Evolutionary conservation across 2,797 vertebrate genomes (phyloP).

Genomic region (Diplodus sargus): DNA sequence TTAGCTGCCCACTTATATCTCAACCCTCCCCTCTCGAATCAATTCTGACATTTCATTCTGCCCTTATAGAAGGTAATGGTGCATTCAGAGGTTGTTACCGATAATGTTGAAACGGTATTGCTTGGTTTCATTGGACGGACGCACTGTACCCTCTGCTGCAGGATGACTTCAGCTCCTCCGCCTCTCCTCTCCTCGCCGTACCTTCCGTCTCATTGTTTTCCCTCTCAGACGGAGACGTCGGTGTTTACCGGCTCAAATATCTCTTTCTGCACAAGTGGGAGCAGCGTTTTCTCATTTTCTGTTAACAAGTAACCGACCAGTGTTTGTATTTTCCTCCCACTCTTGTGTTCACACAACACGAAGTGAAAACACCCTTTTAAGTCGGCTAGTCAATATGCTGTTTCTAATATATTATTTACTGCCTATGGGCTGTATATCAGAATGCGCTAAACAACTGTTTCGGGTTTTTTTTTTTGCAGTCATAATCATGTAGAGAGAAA

Average conservation of each 20-base stretch:
- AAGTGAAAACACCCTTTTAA: slow-evolving; percentile 75
- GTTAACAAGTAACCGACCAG: slow-evolving; percentile 68
- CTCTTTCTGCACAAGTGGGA: slow-evolving; percentile 50
- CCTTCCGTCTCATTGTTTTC: slow-evolving; percentile 20
- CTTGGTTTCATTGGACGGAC: slow-evolving; percentile 73
- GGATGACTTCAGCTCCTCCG: slow-evolving; percentile 35
- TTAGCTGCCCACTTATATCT: slow-evolving; percentile 71
- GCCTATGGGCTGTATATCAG: slow-evolving; percentile 74
- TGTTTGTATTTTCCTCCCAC: slow-evolving; percentile 69
- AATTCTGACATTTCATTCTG: slow-evolving; percentile 84
- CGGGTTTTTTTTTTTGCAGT: slow-evolving; percentile 47
- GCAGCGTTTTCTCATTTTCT: slow-evolving; percentile 49
- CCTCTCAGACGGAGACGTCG: slow-evolving; percentile 33
- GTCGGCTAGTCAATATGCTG: slow-evolving; percentile 77
- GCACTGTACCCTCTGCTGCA: slow-evolving; percentile 67
- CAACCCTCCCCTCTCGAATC: slow-evolving; percentile 77
- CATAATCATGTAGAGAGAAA: slow-evolving; percentile 78
- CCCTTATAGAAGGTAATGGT: slow-evolving; percentile 82
- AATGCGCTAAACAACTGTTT: slow-evolving; percentile 78
- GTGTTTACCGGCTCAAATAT: slow-evolving; percentile 55
- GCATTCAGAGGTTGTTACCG: slow-evolving; percentile 83
- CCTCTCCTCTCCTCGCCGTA: neutral
- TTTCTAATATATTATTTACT: slow-evolving; percentile 82
- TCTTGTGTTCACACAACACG: slow-evolving; percentile 63
- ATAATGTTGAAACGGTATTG: slow-evolving; percentile 74